Evolutionary conservation across 2,113 vertebrate genomes (phyloP), one percentile per base, ranked within the genome.

Genomic region (Arenaria interpres): DNA sequence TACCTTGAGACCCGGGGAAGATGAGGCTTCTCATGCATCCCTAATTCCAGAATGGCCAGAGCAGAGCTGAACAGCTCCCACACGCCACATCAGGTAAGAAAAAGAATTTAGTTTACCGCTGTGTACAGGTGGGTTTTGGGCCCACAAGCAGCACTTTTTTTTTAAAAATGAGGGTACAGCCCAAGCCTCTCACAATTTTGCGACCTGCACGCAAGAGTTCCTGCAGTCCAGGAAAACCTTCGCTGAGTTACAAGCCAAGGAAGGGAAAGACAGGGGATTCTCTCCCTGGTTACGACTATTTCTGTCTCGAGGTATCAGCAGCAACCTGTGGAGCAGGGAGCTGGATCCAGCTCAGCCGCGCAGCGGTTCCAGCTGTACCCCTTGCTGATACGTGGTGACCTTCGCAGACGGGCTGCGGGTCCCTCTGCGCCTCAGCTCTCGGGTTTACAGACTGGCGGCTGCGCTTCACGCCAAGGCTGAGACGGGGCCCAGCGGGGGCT

Each of bases 81-180:
- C 32, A 12, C 10, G 8, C 7, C 39, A 21, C 23, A 16, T 17
- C 20, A 23, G 25, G 6, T 28, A 37, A 76, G 76, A 19, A 54
- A 41, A 66, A 10, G 1, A 50, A 20, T 14, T 39, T 25, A 3
- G 35, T 20, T 46, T 35, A 5, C 66, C 20, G 4, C 33, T 11
- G 25, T 2, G 9, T 9, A 35, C 30, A 8, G 63, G 37, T 23
- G 43, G 46, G 2, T 17, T 66, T 11, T 39, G 45, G 33, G 63
- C 75, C 48, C 12, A 9, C n/a, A 14, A 9, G 5, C 83, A 68
- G 22, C 53, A 46, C 0, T 0, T 16, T 43, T 51, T 53, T 32
- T 32, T 25, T 4, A 50, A 21, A 45, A 45, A 16, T 2, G 4
- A 82, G 25, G 20, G 16, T 3, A 19, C 14, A 85, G 33, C 66